Evolutionary conservation across 2,888 invertebrate genomes (phyloP), one percentile per base, ranked within the genome.

Genomic region (Drosophila affinis): DNA sequence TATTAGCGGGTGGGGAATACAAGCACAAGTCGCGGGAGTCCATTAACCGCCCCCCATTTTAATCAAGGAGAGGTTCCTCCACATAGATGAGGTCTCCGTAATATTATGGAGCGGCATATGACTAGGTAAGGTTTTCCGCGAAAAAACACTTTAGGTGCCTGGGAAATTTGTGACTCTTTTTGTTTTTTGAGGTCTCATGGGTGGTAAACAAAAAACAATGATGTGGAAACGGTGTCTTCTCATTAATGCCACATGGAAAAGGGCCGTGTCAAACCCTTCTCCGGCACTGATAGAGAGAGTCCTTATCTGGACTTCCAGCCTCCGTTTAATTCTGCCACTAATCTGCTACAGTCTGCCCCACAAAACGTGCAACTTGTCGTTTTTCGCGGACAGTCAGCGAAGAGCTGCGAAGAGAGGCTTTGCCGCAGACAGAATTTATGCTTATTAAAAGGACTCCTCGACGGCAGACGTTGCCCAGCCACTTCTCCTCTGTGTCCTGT

Each of bases 381-480:
- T 68, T 58, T 58, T 69, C 61, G 58, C 61, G 71, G 61, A 58
- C 54, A 72, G 61, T 85, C 58, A 34, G 34, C 0, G 34, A 34
- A 5, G 21, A 21, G 21, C 21, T 24, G 12, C 4, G 12, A 34
- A 12, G 3, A 34, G 34, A 34, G 12, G 55, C 62, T 55, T 55
- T 53, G 61, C 32, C 61, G 29, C 79, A 77, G 78, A 87, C 87
- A 71, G 62, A 65, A 62, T 81, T 87, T 81, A 74, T 81, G 86
- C 72, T 81, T 81, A 89, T 89, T 87, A 87, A 67, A 18, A 32
- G 60, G 32, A 58, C 24, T 58, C 71, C 56, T n/a, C 18, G 49
- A 14, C 21, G 56, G 18, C 39, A 56, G 18, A 45, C 29, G n/a
- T 24, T 49, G 39, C 44, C 70, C 69, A 68, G 46, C 17, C 47